phyloP scores from a whole-genome alignment of 2,797 vertebrate genomes.

The Potorous gilbertii region DNA sequence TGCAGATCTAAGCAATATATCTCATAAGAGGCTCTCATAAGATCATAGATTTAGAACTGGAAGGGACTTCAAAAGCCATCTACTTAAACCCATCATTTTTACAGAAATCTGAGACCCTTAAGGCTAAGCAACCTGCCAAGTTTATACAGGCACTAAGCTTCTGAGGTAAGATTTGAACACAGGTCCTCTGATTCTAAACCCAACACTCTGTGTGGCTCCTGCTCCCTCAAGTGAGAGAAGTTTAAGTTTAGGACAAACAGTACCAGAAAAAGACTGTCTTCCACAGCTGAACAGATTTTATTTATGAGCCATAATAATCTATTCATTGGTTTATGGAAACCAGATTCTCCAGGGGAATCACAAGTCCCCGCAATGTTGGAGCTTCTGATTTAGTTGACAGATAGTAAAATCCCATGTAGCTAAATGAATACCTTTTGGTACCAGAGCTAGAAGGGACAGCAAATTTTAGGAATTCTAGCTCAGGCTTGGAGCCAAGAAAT shows the following conservation, averaged over 20 bases:
- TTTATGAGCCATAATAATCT: conserved; percentile 81
- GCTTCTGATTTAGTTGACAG: conserved; percentile 79
- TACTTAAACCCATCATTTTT: background rate
- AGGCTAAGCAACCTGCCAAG: background rate
- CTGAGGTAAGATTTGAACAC: background rate
- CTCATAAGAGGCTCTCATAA: background rate
- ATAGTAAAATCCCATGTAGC: conserved; percentile 71
- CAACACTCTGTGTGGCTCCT: background rate
- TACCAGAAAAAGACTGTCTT: conserved; percentile 74
- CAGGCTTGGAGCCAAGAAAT: conserved; percentile 22
- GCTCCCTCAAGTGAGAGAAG: conserved; percentile 54
- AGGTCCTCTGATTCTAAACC: background rate
- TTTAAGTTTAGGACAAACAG: conserved; percentile 70
- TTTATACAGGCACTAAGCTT: background rate
- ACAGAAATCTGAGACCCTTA: background rate
- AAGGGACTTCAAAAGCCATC: background rate
- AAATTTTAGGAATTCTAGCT: conserved; percentile 18
- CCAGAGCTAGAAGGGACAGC: conserved; percentile 37
- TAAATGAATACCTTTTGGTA: conserved; percentile 50
- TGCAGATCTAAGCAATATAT: background rate
- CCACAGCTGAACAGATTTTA: conserved; percentile 81
- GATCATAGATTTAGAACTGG: background rate
- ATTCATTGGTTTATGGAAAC: conserved; percentile 81
- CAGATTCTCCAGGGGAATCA: conserved; percentile 79
- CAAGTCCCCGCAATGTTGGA: conserved; percentile 80